Evolutionary conservation across 2,888 invertebrate genomes (phyloP).

Genomic region (Pammene fasciana): DNA sequence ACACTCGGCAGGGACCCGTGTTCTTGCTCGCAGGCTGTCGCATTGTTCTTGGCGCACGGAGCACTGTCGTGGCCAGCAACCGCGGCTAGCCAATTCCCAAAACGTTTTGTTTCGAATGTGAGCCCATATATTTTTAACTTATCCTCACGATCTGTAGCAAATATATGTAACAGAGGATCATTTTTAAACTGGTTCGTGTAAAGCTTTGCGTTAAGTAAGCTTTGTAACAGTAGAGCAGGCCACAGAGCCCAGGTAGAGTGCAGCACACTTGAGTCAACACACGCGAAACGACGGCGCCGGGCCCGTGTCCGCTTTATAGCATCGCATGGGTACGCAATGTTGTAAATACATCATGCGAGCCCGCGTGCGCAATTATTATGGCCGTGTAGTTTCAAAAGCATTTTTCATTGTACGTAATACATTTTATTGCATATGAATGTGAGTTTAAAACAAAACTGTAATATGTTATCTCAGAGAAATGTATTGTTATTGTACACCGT

Average conservation of each 20-base stretch:
- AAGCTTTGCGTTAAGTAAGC: not conserved
- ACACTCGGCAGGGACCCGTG: slow-evolving; percentile 31
- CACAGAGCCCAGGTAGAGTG: not conserved
- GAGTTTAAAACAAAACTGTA: not conserved
- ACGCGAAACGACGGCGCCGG: slow-evolving; percentile 49
- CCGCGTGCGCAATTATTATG: slow-evolving; percentile 27
- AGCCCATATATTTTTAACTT: not conserved
- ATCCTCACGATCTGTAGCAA: not conserved
- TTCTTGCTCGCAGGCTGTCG: slow-evolving; percentile 36
- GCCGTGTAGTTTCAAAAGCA: slow-evolving; percentile 15
- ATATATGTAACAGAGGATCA: not conserved
- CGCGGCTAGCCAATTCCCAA: slow-evolving; percentile 4
- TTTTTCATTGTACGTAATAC: slow-evolving; percentile 15
- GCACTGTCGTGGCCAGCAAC: slow-evolving; percentile 20
- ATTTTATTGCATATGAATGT: not conserved
- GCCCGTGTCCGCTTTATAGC: slow-evolving; percentile 50
- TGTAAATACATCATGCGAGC: slow-evolving; percentile 34
- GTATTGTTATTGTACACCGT: too few species aligned
- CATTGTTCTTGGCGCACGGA: slow-evolving; percentile 38
- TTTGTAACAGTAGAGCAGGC: not conserved
- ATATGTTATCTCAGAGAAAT: not conserved
- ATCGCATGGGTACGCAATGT: slow-evolving; percentile 36
- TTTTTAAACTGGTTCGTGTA: not conserved
- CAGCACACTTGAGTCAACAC: slow-evolving; percentile 70
- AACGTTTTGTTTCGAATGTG: not conserved